These are phyloP conservation scores for Urosaurus nigricauda DNA, from an alignment of 2,797 vertebrate genomes.

Conservation along the genomic window DNA sequence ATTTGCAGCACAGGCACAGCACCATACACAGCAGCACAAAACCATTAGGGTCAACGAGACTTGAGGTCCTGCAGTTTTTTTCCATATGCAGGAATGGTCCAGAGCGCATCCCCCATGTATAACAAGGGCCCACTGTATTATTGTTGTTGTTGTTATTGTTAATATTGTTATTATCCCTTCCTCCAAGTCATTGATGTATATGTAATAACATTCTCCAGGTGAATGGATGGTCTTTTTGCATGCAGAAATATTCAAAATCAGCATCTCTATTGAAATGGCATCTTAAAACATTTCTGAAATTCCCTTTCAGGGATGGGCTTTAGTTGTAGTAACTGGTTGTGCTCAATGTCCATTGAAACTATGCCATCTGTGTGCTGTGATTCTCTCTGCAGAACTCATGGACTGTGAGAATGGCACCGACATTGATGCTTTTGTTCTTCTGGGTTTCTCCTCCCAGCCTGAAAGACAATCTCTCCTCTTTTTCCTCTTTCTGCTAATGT, in stretches of 20 bases:
- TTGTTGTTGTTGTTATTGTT: too few species aligned
- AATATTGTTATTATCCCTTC: too few species aligned
- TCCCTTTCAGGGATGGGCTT: background rate
- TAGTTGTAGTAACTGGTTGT: background rate
- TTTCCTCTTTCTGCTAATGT: constrained; percentile 56
- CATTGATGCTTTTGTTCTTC: constrained; percentile 47
- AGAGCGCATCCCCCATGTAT: too few species aligned
- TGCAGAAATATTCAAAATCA: background rate
- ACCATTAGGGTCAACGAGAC: too few species aligned
- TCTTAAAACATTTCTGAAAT: background rate
- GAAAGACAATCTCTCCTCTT: constrained; percentile 47
- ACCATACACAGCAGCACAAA: too few species aligned
- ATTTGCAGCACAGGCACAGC: too few species aligned
- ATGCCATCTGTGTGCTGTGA: background rate
- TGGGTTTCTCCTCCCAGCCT: constrained; percentile 46
- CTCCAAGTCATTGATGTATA: too few species aligned
- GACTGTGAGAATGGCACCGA: constrained; percentile 7
- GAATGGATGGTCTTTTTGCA: too few species aligned
- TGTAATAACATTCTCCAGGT: too few species aligned
- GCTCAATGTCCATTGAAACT: background rate
- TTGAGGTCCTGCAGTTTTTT: too few species aligned
- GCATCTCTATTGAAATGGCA: background rate
- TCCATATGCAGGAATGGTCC: too few species aligned
- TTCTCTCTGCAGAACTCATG: constrained; percentile 35
- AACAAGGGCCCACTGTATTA: too few species aligned